Evolutionary conservation across 2,888 invertebrate species (phyloP).

Genomic region (Sarcophaga variegata): DNA sequence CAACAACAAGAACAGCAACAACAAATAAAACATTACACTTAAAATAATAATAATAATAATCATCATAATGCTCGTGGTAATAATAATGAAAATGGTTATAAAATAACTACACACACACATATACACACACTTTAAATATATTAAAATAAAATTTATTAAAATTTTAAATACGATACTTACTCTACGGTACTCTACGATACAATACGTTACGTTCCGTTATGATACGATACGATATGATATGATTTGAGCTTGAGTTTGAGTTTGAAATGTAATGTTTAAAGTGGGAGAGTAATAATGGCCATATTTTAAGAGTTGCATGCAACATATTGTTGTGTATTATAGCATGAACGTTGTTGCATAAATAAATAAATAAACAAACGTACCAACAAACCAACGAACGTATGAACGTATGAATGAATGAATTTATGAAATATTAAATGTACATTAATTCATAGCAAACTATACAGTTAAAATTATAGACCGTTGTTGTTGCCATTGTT

Average conservation of each 20-base stretch:
- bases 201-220: too few species aligned
- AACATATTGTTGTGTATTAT: conserved; percentile 47
- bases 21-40: conserved; percentile 37
- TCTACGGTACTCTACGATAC: too few species aligned
- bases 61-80: neutral
- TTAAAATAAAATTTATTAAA: conserved; percentile 53
- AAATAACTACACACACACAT: too few species aligned
- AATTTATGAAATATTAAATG: conserved; percentile 38
- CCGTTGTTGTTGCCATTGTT: neutral
- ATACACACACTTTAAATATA: conserved; percentile 43
- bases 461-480: conserved; percentile 22
- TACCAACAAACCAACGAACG: neutral
- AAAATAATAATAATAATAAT: conserved; percentile 49
- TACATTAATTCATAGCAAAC: conserved; percentile 37
- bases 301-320: conserved; percentile 45
- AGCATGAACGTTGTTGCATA: conserved; percentile 38
- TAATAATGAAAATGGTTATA: too few species aligned
- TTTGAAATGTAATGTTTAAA: too few species aligned
- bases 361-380: conserved; percentile 46
- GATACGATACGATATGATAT: too few species aligned
- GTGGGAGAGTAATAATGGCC: neutral
- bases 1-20: conserved; percentile 17
- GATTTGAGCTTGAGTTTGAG: too few species aligned
- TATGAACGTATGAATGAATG: neutral
- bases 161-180: conserved; percentile 33